These are phyloP conservation scores for Amia ocellicauda DNA, from an alignment of 2,113 vertebrate species.

Conservation along the genomic window DNA sequence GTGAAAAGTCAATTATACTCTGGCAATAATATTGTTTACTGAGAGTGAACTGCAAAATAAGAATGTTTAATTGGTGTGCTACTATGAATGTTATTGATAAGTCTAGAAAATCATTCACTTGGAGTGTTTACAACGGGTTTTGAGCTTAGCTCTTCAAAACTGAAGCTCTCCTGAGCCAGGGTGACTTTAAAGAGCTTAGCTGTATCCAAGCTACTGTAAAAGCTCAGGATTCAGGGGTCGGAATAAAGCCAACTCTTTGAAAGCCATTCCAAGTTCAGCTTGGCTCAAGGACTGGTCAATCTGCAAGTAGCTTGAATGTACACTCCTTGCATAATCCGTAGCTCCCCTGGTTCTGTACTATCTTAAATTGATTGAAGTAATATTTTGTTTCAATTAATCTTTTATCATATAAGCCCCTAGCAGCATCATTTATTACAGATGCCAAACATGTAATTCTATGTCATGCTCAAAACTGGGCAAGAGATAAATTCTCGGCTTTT, in stretches of 20 bases:
- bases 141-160: constrained; percentile 17
- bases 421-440: constrained; percentile 27
- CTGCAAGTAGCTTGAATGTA: constrained; percentile 44
- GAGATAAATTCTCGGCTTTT: constrained; percentile 32
- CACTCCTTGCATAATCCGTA: constrained; percentile 45
- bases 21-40: constrained; percentile 9
- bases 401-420: constrained; percentile 52
- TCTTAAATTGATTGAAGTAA: constrained; percentile 39
- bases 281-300: constrained; percentile 44
- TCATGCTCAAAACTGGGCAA: constrained; percentile 40
- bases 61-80: constrained; percentile 25
- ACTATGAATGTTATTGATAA: constrained; percentile 28
- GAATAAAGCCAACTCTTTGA: constrained; percentile 47
- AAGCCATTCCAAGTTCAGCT: constrained; percentile 46
- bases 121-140: not conserved
- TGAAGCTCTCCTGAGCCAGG: constrained; percentile 17
- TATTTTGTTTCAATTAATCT: constrained; percentile 60
- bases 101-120: not conserved
- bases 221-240: constrained; percentile 31
- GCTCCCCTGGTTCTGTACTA: constrained; percentile 33
- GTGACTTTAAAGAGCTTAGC: constrained; percentile 26
- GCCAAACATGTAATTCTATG: constrained; percentile 47
- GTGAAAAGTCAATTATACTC: not conserved
- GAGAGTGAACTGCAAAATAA: constrained; percentile 3
- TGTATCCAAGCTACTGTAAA: constrained; percentile 20